A percentile compares a stretch with the other conserved stretches of the same genome.
Evolutionary conservation across 2,888 invertebrate species (phyloP).

Genomic region (Melinaea menophilus): DNA sequence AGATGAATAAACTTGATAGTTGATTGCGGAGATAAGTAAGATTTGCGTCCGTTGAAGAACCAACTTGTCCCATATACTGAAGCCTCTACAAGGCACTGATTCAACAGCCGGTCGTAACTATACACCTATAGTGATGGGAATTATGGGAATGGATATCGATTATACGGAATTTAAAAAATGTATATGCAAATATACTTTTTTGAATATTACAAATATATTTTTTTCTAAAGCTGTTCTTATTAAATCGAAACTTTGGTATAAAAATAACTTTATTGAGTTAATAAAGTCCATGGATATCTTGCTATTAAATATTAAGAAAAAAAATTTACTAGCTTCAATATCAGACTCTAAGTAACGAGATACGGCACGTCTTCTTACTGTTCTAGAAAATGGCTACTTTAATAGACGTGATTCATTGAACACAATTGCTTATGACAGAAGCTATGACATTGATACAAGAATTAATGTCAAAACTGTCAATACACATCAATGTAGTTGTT

Average conservation of each 20-base stretch:
- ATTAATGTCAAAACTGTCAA: conserved; percentile 23
- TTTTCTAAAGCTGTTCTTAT: too few relatives aligned
- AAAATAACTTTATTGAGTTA: too few relatives aligned
- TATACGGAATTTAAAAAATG: background rate
- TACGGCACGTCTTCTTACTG: background rate
- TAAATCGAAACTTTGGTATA: too few relatives aligned
- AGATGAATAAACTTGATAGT: conserved; percentile 31
- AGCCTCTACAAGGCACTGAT: conserved; percentile 62
- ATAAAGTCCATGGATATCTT: too few relatives aligned
- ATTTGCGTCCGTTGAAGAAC: conserved; percentile 26
- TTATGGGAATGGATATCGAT: conserved; percentile 13
- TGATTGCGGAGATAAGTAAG: conserved; percentile 28
- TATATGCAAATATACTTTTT: background rate
- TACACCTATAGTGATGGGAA: conserved; percentile 54
- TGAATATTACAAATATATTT: too few relatives aligned
- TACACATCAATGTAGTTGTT: conserved; percentile 21
- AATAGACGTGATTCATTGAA: conserved; percentile 6
- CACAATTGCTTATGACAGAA: conserved; percentile 12
- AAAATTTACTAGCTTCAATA: too few relatives aligned
- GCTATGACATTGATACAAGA: conserved; percentile 18
- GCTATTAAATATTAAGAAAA: too few relatives aligned
- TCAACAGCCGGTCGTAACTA: conserved; percentile 66
- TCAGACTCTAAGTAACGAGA: background rate
- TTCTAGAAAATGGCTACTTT: background rate
- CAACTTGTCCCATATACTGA: conserved; percentile 40